Conservation (phyloP, 2,113 vertebrate species). For the Benitochromis conjunctus region DNA sequence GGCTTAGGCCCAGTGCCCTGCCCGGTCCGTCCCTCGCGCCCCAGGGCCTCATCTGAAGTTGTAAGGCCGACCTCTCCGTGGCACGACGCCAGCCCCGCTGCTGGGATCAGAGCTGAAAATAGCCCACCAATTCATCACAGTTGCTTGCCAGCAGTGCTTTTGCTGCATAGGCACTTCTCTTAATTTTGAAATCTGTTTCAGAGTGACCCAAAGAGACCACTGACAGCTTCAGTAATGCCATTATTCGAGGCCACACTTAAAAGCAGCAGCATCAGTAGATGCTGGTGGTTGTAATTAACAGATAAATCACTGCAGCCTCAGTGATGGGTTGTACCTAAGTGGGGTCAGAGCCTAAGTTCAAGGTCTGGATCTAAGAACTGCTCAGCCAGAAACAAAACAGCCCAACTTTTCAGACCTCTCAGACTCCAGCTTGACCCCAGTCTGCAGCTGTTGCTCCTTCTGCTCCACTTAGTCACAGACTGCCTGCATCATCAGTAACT, state of each 20-base stretch:
- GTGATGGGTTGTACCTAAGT: not conserved
- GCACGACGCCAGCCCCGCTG: slow-evolving; percentile 44
- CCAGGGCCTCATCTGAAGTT: slow-evolving; percentile 56
- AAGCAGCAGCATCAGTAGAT: not conserved
- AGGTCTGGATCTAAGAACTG: not conserved
- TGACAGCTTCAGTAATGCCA: slow-evolving; percentile 29
- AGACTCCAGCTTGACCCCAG: not conserved
- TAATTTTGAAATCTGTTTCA: slow-evolving; percentile 57
- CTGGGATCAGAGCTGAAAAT: slow-evolving; percentile 64
- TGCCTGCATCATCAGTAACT: slow-evolving; percentile 36
- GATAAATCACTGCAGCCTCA: not conserved
- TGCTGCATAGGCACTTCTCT: slow-evolving; percentile 50
- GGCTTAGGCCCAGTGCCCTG: slow-evolving; percentile 4
- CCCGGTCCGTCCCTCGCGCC: slow-evolving; percentile 18
- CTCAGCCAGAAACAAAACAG: not conserved
- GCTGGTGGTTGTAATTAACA: not conserved
- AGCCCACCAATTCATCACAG: slow-evolving; percentile 66
- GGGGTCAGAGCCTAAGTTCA: not conserved
- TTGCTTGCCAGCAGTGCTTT: slow-evolving; percentile 38
- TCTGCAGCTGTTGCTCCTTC: slow-evolving; percentile 31
- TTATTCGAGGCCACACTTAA: not conserved
- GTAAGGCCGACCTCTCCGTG: slow-evolving; percentile 57
- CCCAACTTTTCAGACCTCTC: not conserved
- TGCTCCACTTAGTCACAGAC: slow-evolving; percentile 5
- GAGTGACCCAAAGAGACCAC: slow-evolving; percentile 33